Conservation (phyloP, 1,140 invertebrate genomes). For the Chrysomallon squamiferum region DNA sequence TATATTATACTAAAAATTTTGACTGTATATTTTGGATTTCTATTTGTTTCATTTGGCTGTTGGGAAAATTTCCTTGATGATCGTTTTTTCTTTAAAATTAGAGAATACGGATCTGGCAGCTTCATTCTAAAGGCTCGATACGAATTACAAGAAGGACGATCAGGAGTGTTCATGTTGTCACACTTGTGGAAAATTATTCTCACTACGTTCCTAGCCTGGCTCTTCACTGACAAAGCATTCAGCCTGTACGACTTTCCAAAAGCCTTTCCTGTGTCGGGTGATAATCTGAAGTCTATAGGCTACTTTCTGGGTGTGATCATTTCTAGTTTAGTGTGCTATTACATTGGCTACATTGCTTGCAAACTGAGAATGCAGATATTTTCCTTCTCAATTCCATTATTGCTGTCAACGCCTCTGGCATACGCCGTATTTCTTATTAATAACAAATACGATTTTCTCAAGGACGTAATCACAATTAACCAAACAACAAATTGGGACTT, state of each 20-base stretch:
- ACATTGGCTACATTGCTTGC: slow-evolving; percentile 42
- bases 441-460: no score
- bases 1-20: not conserved
- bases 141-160: slow-evolving; percentile 29
- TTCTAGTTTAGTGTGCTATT: slow-evolving; percentile 29
- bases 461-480: no score
- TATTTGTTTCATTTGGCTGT: slow-evolving; percentile 89
- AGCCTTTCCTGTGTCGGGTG: not conserved
- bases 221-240: not conserved
- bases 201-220: slow-evolving; percentile 28
- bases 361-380: slow-evolving; percentile 50
- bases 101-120: no score
- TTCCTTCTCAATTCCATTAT: slow-evolving; percentile 37
- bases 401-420: slow-evolving; percentile 39
- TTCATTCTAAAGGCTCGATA: slow-evolving; percentile 14
- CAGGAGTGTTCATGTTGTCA: slow-evolving; percentile 20
- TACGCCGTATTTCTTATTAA: slow-evolving; percentile 10
- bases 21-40: slow-evolving; percentile 65
- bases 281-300: no score
- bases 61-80: slow-evolving; percentile 95
- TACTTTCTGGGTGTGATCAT: no score
- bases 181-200: slow-evolving; percentile 34
- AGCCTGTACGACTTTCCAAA: no score
- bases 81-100: slow-evolving; percentile 18
- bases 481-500: no score